Evolutionary conservation across 2,797 vertebrate genomes (phyloP).

Genomic region (Sebastes cheni): DNA sequence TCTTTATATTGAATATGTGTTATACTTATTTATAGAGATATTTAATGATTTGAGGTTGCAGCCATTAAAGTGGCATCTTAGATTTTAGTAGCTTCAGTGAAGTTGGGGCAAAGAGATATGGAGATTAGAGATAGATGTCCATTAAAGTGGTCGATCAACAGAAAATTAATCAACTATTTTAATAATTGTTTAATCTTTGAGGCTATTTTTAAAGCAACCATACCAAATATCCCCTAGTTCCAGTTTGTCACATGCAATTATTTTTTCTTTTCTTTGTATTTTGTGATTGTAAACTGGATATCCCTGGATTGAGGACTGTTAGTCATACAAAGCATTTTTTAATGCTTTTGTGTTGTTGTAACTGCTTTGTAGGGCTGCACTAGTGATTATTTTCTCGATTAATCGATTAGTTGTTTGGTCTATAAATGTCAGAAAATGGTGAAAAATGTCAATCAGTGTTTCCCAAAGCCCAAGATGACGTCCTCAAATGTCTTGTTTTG

Average conservation of each 20-base stretch:
- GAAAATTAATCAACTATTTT: neutral
- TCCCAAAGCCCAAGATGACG: too few relatives aligned
- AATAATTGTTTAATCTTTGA: neutral
- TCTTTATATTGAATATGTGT: neutral
- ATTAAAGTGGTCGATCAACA: neutral
- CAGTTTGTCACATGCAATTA: rapidly evolving
- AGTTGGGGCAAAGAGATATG: neutral
- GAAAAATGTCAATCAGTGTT: too few relatives aligned
- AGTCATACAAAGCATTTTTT: too few relatives aligned
- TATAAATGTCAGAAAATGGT: too few relatives aligned
- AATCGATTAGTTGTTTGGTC: too few relatives aligned
- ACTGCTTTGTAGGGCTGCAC: neutral
- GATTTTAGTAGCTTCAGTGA: neutral
- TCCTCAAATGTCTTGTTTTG: neutral
- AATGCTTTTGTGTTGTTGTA: neutral
- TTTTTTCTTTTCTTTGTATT: neutral
- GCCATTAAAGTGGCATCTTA: neutral
- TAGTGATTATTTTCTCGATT: too few relatives aligned
- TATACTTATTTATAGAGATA: neutral
- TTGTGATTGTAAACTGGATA: too few relatives aligned
- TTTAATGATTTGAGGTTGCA: neutral
- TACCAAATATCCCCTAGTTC: neutral
- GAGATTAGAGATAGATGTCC: neutral
- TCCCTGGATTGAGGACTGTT: too few relatives aligned
- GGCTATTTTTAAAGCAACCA: too few relatives aligned